phyloP scores from a whole-genome alignment of 2,888 invertebrate genomes.

The Oscheius sp. region DNA sequence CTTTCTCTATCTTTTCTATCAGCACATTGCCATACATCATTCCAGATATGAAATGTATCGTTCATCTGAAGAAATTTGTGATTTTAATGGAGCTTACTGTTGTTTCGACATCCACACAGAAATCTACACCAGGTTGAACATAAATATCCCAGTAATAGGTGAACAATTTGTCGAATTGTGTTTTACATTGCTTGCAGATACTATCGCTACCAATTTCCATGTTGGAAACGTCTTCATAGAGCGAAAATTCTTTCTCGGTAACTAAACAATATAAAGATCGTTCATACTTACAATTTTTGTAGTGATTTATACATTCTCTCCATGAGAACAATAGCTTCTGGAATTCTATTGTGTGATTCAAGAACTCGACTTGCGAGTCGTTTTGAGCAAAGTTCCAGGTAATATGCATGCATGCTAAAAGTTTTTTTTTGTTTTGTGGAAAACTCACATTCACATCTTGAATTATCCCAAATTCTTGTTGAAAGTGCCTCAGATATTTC shows the following conservation, averaged over 20 bases:
- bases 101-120: constrained; percentile 69
- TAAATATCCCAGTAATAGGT: constrained; percentile 68
- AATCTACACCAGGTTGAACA: constrained; percentile 61
- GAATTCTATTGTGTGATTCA: constrained; percentile 51
- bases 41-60: constrained; percentile 68
- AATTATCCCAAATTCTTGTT: constrained; percentile 62
- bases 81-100: constrained; percentile 52
- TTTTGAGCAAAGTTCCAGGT: constrained; percentile 53
- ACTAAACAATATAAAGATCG: too few relatives aligned
- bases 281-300: too few relatives aligned
- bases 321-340: constrained; percentile 53
- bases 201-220: constrained; percentile 33
- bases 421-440: background rate
- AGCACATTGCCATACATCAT: constrained; percentile 63
- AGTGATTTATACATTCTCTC: constrained; percentile 64
- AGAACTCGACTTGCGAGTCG: constrained; percentile 49
- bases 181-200: constrained; percentile 57
- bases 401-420: constrained; percentile 57
- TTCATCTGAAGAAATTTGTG: constrained; percentile 59
- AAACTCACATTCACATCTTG: constrained; percentile 64
- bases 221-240: background rate
- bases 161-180: constrained; percentile 58
- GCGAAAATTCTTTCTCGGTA: too few relatives aligned
- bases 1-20: constrained; percentile 50
- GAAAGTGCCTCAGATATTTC: constrained; percentile 60